Conservation (phyloP, 2,888 invertebrate genomes). For the Operophtera brumata region DNA sequence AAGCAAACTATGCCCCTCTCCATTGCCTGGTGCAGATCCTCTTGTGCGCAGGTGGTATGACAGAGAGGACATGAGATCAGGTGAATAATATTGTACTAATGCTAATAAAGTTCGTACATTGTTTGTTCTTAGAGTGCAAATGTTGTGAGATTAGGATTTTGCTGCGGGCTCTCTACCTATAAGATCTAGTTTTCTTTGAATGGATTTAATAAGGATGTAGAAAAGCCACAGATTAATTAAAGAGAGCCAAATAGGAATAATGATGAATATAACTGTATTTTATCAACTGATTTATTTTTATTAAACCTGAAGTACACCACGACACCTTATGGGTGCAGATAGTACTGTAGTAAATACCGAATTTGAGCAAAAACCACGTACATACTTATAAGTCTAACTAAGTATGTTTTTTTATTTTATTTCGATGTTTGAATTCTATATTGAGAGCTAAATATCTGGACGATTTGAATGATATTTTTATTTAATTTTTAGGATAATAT, state of each 20-base stretch:
- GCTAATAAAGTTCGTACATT: no score
- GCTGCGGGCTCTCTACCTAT: slow-evolving; percentile 4
- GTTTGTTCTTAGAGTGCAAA: neutral
- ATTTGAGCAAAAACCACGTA: slow-evolving; percentile 4
- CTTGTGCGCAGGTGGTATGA: no score
- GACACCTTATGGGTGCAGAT: neutral
- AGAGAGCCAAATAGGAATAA: slow-evolving; percentile 13
- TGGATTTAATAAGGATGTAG: slow-evolving; percentile 14
- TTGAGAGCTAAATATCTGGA: neutral
- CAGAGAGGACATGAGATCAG: no score
- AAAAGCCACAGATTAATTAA: slow-evolving; percentile 10
- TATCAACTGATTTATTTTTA: neutral
- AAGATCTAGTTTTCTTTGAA: slow-evolving; percentile 16
- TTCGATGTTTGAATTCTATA: neutral
- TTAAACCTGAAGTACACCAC: slow-evolving; percentile 2
- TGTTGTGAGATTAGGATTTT: neutral
- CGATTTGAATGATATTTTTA: neutral
- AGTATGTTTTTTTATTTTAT: no score
- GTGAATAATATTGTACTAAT: no score
- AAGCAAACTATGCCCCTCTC: no score
- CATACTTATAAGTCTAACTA: neutral
- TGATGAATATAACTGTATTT: slow-evolving; percentile 5
- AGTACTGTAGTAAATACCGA: slow-evolving; percentile 5
- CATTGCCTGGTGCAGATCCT: no score
- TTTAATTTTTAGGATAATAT: no score